Evolutionary conservation across 2,888 invertebrate species (phyloP).

Genomic region (Chymomyza caudatula): DNA sequence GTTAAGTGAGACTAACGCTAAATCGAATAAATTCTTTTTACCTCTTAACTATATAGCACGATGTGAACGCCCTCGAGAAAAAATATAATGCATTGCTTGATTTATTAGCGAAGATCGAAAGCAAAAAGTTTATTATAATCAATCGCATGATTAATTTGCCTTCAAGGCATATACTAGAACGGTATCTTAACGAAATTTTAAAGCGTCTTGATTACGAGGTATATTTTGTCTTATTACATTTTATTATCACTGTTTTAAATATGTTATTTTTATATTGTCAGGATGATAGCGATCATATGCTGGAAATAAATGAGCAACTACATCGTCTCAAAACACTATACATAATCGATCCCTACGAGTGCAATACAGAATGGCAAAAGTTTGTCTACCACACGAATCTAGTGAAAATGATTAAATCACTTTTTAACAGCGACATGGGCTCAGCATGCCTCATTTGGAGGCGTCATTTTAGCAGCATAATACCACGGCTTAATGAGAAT

Average conservation of each 20-base stretch:
- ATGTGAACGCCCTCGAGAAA: constrained; percentile 44
- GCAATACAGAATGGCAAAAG: constrained; percentile 76
- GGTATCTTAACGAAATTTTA: constrained; percentile 69
- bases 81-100: constrained; percentile 63
- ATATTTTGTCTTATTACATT: constrained; percentile 2
- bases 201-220: constrained; percentile 74
- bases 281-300: constrained; percentile 67
- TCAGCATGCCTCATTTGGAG: constrained; percentile 77
- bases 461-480: constrained; percentile 74
- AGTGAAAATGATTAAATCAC: constrained; percentile 65
- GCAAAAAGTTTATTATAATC: constrained; percentile 71
- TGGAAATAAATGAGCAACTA: constrained; percentile 76
- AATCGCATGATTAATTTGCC: constrained; percentile 73
- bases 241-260: not conserved
- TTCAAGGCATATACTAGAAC: constrained; percentile 64
- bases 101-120: constrained; percentile 67
- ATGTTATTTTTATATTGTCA: constrained; percentile 18
- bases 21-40: no score
- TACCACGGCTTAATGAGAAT: constrained; percentile 67
- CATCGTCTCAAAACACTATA: constrained; percentile 76
- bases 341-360: constrained; percentile 77
- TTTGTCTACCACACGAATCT: constrained; percentile 76
- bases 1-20: not conserved
- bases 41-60: constrained; percentile 30
- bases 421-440: constrained; percentile 73